phyloP scores from a whole-genome alignment of 1,140 invertebrate species.

The Drosophila varians region DNA sequence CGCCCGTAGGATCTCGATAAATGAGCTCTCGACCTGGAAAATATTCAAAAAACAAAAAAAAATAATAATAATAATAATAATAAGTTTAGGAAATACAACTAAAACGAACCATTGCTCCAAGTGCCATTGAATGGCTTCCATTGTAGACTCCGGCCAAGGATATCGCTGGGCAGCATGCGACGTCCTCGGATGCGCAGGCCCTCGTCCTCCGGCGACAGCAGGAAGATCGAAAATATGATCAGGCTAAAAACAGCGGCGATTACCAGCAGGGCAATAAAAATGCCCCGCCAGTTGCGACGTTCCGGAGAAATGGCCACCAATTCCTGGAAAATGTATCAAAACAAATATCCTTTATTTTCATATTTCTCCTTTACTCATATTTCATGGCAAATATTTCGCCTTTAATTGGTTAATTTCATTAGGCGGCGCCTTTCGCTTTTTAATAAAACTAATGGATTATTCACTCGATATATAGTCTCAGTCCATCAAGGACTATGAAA shows the following conservation, averaged over 20 bases:
- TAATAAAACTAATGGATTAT: slow-evolving; percentile 47
- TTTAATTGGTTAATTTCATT: slow-evolving; percentile 38
- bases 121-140: slow-evolving; percentile 89
- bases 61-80: neutral
- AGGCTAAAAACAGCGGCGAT: slow-evolving; percentile 93
- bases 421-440: slow-evolving; percentile 28
- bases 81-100: too few species aligned
- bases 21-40: slow-evolving; percentile 87
- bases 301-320: slow-evolving; percentile 91
- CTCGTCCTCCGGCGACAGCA: slow-evolving; percentile 90
- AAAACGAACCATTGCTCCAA: slow-evolving; percentile 89
- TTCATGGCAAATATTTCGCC: slow-evolving; percentile 6
- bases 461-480: too few species aligned
- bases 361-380: slow-evolving; percentile 1
- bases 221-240: slow-evolving; percentile 93
- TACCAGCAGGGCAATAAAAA: slow-evolving; percentile 94
- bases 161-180: slow-evolving; percentile 88
- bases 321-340: slow-evolving; percentile 85
- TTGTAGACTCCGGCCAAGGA: slow-evolving; percentile 87
- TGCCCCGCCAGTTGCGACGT: slow-evolving; percentile 94
- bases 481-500: too few species aligned
- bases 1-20: slow-evolving; percentile 88
- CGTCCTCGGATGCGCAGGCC: slow-evolving; percentile 87
- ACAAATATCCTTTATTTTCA: too few species aligned
- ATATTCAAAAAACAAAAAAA: neutral